phyloP scores from a whole-genome alignment of 2,797 vertebrate species.

The Tokudaia tokunoshimensis region DNA sequence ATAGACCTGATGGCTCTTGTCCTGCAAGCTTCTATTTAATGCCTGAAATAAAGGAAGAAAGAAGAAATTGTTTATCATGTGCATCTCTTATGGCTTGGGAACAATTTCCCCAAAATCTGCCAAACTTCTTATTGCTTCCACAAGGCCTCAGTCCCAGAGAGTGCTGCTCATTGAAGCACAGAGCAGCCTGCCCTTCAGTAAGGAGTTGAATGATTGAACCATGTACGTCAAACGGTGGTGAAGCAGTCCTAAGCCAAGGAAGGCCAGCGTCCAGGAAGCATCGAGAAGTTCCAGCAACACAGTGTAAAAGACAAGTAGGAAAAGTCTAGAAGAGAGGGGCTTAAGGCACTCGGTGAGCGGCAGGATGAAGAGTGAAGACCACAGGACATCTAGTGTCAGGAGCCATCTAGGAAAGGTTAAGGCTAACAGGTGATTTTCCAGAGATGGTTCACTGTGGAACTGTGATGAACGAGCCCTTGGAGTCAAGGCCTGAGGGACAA shows the following conservation, averaged over 20 bases:
- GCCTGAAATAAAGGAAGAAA: neutral
- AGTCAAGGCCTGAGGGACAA: no score
- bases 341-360: neutral
- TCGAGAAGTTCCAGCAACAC: neutral
- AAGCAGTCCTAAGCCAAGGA: neutral
- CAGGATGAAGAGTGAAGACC: neutral
- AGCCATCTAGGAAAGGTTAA: neutral
- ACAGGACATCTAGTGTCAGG: neutral
- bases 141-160: neutral
- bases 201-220: neutral
- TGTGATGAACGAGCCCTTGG: no score
- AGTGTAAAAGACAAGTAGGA: neutral
- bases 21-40: neutral
- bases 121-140: neutral
- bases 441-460: no score
- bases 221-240: neutral
- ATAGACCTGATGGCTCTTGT: neutral
- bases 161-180: neutral
- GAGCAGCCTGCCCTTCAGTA: neutral
- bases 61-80: neutral
- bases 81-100: neutral
- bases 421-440: no score
- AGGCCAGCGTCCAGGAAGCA: neutral
- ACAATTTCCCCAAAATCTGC: conserved; percentile 12
- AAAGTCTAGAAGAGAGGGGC: neutral